Conservation (phyloP, 2,888 invertebrate species). For the Lymantria monacha region DNA sequence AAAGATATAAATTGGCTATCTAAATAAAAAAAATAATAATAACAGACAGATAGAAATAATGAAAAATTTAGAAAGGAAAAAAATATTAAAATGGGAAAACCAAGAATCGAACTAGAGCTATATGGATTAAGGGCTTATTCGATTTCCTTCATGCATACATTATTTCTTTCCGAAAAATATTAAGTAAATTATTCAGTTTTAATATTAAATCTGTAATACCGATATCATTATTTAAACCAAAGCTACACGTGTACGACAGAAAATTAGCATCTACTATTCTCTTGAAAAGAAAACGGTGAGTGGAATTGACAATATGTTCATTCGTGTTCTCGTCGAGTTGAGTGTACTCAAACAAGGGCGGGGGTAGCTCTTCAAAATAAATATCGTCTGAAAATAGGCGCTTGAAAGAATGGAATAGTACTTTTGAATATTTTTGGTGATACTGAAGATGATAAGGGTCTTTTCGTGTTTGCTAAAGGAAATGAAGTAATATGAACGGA, state of each 20-base stretch:
- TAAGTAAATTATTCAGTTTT: no score
- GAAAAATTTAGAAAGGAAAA: no score
- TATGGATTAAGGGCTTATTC: no score
- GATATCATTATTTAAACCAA: no score
- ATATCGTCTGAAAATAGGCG: constrained; percentile 12
- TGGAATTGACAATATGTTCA: constrained; percentile 27
- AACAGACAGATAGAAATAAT: no score
- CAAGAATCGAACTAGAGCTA: no score
- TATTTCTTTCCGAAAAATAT: no score
- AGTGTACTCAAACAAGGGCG: constrained; percentile 15
- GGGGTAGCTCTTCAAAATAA: constrained; percentile 12
- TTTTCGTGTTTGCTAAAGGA: background rate
- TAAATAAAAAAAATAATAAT: no score
- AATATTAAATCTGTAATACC: no score
- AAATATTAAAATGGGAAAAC: no score
- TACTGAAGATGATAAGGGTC: background rate
- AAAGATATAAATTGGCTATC: no score
- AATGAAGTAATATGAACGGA: background rate
- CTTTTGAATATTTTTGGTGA: background rate
- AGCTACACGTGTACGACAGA: background rate
- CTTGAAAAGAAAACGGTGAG: constrained; percentile 15
- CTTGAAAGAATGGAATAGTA: background rate
- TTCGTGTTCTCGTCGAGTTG: constrained; percentile 10
- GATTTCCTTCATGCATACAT: no score
- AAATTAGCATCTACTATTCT: constrained; percentile 22